These are phyloP conservation scores for Etia nguti DNA, from an alignment of 2,113 vertebrate genomes.

Conservation along the genomic window DNA sequence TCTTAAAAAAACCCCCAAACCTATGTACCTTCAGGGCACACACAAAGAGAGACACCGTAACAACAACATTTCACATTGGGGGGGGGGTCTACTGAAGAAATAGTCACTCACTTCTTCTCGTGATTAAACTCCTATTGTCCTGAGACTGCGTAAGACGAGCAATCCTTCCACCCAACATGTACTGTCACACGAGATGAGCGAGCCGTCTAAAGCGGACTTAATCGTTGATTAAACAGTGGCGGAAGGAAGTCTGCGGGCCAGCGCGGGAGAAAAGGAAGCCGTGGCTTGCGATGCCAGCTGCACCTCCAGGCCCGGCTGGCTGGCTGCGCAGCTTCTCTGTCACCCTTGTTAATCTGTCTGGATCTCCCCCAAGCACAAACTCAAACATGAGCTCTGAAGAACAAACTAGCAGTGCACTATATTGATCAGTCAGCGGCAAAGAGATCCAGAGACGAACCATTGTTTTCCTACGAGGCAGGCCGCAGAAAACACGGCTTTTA, in stretches of 20 bases:
- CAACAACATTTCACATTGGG: conserved; percentile 48
- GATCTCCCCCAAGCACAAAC: conserved; percentile 68
- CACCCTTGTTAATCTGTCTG: conserved; percentile 65
- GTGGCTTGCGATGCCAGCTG: conserved; percentile 47
- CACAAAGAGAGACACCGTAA: conserved; percentile 48
- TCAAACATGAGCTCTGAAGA: conserved; percentile 60
- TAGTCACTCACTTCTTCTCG: conserved; percentile 27
- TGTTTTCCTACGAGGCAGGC: conserved; percentile 19
- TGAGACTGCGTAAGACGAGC: conserved; percentile 1
- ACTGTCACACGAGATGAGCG: conserved; percentile 62
- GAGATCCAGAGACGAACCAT: conserved; percentile 33
- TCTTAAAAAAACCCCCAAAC: too few species aligned
- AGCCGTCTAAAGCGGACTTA: conserved; percentile 42
- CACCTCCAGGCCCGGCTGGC: conserved; percentile 36
- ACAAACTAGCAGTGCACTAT: conserved; percentile 36
- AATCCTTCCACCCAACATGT: conserved; percentile 48
- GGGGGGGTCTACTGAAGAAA: conserved; percentile 39
- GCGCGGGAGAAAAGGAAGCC: conserved; percentile 28
- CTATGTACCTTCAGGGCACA: conserved; percentile 40
- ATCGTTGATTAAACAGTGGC: conserved; percentile 66
- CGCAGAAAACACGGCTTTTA: conserved; percentile 27
- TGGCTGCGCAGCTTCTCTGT: conserved; percentile 29
- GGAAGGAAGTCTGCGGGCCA: conserved; percentile 37
- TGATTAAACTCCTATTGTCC: conserved; percentile 31
- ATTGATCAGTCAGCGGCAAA: conserved; percentile 47